Percentiles rank a stretch among this genome's conserved stretches.
These are phyloP conservation scores for Coracopsis vasa DNA, from an alignment of 2,113 vertebrate species.

Conservation along the genomic window DNA sequence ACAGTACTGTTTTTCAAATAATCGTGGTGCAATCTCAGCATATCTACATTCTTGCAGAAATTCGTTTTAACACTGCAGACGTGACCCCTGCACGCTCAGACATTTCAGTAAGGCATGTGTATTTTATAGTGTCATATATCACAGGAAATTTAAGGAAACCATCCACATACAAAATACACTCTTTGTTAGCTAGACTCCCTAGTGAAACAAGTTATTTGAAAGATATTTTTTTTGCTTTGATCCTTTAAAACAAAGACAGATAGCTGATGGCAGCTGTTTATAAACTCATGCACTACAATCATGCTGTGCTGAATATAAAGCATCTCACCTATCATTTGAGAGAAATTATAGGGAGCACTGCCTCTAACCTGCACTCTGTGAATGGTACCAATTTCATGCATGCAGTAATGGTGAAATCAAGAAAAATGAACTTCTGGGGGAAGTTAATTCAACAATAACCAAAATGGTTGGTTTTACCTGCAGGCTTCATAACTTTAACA, in stretches of 20 bases:
- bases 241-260: neutral
- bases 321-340: neutral
- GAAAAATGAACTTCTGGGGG: neutral
- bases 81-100: neutral
- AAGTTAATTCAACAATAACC: neutral
- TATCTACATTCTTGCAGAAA: neutral
- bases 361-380: neutral
- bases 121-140: neutral
- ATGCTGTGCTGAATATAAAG: neutral
- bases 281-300: neutral
- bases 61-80: neutral
- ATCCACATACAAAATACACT: neutral
- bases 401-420: neutral
- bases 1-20: neutral
- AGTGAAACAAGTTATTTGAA: neutral
- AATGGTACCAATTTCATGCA: neutral
- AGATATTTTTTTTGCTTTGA: neutral
- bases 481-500: neutral
- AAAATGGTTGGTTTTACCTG: neutral
- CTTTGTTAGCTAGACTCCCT: neutral
- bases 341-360: neutral
- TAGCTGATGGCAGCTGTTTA: neutral
- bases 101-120: neutral
- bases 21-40: neutral
- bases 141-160: neutral